Base-by-base conservation (phyloP, 2,797 vertebrate genomes). In the Amazona ochrocephala region DNA sequence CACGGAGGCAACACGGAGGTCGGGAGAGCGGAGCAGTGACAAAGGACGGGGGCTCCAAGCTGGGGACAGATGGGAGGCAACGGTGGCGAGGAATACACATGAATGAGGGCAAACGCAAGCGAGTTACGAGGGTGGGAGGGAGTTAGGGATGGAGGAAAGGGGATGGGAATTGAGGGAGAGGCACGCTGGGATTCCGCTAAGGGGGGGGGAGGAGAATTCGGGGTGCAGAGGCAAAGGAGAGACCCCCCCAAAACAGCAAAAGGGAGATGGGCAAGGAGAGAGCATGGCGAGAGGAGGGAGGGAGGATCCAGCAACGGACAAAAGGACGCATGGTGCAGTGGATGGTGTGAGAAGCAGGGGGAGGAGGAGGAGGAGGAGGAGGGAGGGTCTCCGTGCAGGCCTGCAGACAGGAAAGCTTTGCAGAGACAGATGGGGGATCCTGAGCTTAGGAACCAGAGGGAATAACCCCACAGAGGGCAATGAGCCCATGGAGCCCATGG, bases 271-370 rank as follows among this genome's bases (percentile, higher is more conserved):
- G 73, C 54, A 66, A 50, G 62, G 90, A 89, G 93, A 45, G 84
- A 86, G 78, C 68, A 10, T 3, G 30, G 94, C 14, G 19, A 84
- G 86, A 90, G 80, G 54, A 61, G 84, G 85, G 92, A 93, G 86
- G 95, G 87, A 94, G 89, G 88, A 83, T 92, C 24, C 30, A 56
- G 90, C n/a, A 75, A 79, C 23, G 91, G 93, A 95, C 96, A 97
- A 97, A 96, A 96, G 96, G 95, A 96, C 79, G 76, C 74, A 5
- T 95, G 93, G 95, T 94, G 94, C 93, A 96, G 89, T 82, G 56
- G 51, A 60, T 75, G 73, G 90, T 84, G 91, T 83, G 80, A 85
- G 93, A 75, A 78, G 87, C 75, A 81, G 84, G 72, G 77, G 82
- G 81, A 82, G 86, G 56, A 58, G 54, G 54, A 79, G 87, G 90